A percentile compares a stretch with the other conserved stretches of the same genome.
Evolutionary conservation across 2,797 vertebrate species (phyloP).

Genomic region (Enteromius argenteus): DNA sequence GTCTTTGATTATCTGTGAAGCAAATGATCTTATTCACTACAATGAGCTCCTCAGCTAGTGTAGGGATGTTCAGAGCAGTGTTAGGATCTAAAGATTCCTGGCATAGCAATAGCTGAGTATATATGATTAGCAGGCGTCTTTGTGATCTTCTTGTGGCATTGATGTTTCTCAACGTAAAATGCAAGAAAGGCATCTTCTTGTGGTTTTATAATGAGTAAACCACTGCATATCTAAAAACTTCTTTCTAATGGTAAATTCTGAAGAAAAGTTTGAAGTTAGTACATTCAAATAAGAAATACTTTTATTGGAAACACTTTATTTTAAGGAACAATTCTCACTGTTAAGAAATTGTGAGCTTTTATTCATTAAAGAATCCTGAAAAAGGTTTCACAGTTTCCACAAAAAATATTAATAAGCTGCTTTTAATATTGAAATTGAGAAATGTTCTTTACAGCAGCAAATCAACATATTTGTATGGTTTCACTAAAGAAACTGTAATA

Average conservation of each 20-base stretch:
- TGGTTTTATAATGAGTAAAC: not conserved
- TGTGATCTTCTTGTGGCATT: slow-evolving; percentile 7
- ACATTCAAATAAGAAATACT: not conserved
- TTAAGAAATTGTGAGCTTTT: not conserved
- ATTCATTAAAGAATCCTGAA: too few relatives aligned
- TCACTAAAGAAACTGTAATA: not conserved
- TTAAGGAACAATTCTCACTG: not conserved
- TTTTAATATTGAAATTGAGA: not conserved
- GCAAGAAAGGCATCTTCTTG: not conserved
- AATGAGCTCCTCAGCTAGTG: slow-evolving; percentile 16
- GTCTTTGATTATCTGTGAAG: slow-evolving; percentile 58
- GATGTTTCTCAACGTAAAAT: slow-evolving; percentile 16
- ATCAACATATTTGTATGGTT: not conserved
- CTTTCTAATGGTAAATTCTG: not conserved
- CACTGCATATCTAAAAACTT: not conserved
- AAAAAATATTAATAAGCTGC: not conserved
- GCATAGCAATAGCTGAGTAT: not conserved
- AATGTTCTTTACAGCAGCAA: not conserved
- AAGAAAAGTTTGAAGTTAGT: not conserved
- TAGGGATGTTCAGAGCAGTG: not conserved
- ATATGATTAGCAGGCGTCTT: not conserved
- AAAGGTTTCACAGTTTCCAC: not conserved
- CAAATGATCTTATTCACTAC: slow-evolving; percentile 38
- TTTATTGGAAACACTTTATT: not conserved
- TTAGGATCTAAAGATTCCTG: slow-evolving; percentile 37